Evolutionary conservation across 2,888 invertebrate species (phyloP), one percentile per base, ranked within the genome.

Genomic region (Drosophila testacea): DNA sequence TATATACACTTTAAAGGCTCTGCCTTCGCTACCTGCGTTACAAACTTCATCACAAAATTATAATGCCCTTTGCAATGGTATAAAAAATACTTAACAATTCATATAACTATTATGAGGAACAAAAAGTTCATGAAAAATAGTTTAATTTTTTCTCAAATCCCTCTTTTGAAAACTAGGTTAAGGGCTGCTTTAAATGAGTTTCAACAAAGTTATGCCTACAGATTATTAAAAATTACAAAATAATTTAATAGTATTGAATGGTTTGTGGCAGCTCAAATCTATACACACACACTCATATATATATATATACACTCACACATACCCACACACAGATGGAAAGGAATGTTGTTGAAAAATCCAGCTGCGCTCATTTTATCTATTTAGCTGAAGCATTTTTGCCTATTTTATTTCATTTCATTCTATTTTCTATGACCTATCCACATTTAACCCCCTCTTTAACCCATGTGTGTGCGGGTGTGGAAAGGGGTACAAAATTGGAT

Each of bases 371-470:
- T 77, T 69, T 73, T 77, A 77, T 77, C 77, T 73, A 63, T 77
- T 77, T 77, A 63, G 65, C 66, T 59, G 44, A 63, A 77, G 39
- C 47, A 63, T 69, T 77, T 77, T 63, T 73, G 73, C 69, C 69
- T 70, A 77, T 77, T 77, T 77, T 77, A 77, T 77, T 65, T 69
- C 48, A 76, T 77, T 77, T 77, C 54, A 73, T 77, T 77, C 72
- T 65, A 66, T 75, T 71, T 51, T 30, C 59, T 34, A 44, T 44
- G 27, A 63, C 47, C 62, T 28, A 10, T 32, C 30, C 36, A 22
- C 55, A 39, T 34, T 44, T 47, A 16, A 4, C 41, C 41, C 11
- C 22, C 10, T 38, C 28, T 34, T 69, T 54, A 41, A 55, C 44
- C 34, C 27, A 9, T 44, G 44, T 28, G 16, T 34, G 22, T 27